phyloP scores from a whole-genome alignment of 2,797 vertebrate species.

The Coccyzus lansbergi region DNA sequence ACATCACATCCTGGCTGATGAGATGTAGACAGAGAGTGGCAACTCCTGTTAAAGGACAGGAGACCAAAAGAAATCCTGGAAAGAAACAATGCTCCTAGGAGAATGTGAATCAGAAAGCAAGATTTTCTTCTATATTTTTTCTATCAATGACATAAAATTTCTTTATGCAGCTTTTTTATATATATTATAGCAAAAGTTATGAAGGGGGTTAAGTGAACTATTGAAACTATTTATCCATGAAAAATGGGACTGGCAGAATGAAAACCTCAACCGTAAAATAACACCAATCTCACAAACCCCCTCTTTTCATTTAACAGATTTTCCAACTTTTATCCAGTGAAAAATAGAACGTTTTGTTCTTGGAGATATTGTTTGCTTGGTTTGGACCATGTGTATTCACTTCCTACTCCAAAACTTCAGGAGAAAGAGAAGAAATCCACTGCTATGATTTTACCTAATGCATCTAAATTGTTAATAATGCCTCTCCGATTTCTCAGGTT shows the following conservation, averaged over 20 bases:
- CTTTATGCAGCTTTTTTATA: not conserved
- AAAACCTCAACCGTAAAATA: not conserved
- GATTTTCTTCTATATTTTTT: not conserved
- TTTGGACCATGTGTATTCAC: not conserved
- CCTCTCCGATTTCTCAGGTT: not conserved
- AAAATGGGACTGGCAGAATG: not conserved
- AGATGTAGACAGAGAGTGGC: not conserved
- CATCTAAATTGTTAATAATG: not conserved
- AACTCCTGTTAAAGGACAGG: not conserved
- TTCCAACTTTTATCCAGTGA: not conserved
- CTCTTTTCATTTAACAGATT: not conserved
- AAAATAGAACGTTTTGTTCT: not conserved
- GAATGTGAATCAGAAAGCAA: not conserved
- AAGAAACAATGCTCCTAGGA: not conserved
- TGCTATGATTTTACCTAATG: not conserved
- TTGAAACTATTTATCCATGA: not conserved
- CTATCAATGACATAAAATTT: not conserved
- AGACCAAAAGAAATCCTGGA: not conserved
- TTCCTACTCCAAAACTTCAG: not conserved
- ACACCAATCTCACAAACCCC: fast-evolving
- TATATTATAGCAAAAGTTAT: not conserved
- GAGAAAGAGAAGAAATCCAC: not conserved
- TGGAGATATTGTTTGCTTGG: not conserved
- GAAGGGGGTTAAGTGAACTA: not conserved
- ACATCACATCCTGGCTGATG: not conserved